These are phyloP conservation scores for Galaxea fascicularis DNA, from an alignment of 92 coral and sea anemone species.

Conservation along the genomic window DNA sequence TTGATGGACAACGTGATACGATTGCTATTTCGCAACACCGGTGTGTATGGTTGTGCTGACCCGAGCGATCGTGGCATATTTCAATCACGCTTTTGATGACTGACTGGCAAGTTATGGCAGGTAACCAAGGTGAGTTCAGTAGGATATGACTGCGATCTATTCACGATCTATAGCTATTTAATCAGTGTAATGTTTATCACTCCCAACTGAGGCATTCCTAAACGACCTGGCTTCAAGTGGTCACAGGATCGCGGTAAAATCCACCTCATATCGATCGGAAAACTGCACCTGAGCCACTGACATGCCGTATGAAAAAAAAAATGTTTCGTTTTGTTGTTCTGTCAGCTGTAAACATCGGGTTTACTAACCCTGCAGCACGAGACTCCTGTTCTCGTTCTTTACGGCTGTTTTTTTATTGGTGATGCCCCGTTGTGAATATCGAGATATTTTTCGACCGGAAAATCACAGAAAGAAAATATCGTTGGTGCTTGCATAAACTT, in stretches of 20 bases:
- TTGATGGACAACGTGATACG: background rate
- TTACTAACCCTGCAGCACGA: background rate
- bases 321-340: background rate
- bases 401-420: background rate
- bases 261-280: background rate
- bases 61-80: background rate
- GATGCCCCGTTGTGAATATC: background rate
- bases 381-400: background rate
- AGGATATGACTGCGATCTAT: background rate
- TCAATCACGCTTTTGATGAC: background rate
- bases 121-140: conserved; percentile 41
- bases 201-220: background rate
- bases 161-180: background rate
- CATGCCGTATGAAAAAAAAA: background rate
- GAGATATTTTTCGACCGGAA: background rate
- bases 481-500: background rate
- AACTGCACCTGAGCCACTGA: background rate
- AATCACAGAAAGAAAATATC: background rate
- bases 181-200: background rate
- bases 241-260: background rate
- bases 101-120: conserved; percentile 1
- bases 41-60: background rate
- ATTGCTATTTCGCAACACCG: background rate
- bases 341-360: conserved; percentile 6
- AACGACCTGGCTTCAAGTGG: background rate